These are phyloP conservation scores for Pseudobourletiella spinata DNA, from an alignment of 1,140 invertebrate genomes.

Conservation along the genomic window DNA sequence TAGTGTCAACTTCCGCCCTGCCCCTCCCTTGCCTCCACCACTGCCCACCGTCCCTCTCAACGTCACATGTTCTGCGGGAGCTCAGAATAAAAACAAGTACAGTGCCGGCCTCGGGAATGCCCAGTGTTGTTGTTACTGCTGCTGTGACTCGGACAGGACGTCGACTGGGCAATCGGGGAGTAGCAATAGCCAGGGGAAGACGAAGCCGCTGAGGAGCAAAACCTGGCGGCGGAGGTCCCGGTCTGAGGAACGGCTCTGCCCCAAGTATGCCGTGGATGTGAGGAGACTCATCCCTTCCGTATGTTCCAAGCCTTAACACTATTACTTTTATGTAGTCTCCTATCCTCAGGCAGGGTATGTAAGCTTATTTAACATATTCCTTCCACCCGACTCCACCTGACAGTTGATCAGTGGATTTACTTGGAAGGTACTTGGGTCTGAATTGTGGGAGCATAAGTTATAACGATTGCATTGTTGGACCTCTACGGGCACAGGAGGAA, in stretches of 20 bases:
- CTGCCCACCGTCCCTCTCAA: slow-evolving; percentile 2
- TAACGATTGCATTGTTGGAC: no score
- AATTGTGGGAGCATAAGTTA: no score
- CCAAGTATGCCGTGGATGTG: not conserved
- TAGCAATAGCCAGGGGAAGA: not conserved
- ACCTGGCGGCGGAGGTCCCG: slow-evolving; percentile 8
- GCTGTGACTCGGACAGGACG: slow-evolving; percentile 18
- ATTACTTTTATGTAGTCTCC: no score
- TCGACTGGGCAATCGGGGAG: not conserved
- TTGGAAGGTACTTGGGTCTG: no score
- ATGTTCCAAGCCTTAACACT: no score
- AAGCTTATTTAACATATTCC: no score
- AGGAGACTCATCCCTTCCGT: slow-evolving; percentile 11
- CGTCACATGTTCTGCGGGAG: not conserved
- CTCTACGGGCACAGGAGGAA: no score
- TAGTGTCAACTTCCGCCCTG: not conserved
- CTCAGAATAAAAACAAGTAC: not conserved
- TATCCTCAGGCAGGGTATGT: no score
- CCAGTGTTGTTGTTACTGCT: slow-evolving; percentile 30
- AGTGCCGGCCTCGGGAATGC: not conserved
- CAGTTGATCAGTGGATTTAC: no score
- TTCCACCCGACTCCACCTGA: no score
- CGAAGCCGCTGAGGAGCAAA: not conserved
- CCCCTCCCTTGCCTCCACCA: slow-evolving; percentile 11
- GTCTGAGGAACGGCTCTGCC: slow-evolving; percentile 7